Base-by-base conservation (phyloP, 2,113 vertebrate genomes). In the Sinocyclocheilus grahami region DNA sequence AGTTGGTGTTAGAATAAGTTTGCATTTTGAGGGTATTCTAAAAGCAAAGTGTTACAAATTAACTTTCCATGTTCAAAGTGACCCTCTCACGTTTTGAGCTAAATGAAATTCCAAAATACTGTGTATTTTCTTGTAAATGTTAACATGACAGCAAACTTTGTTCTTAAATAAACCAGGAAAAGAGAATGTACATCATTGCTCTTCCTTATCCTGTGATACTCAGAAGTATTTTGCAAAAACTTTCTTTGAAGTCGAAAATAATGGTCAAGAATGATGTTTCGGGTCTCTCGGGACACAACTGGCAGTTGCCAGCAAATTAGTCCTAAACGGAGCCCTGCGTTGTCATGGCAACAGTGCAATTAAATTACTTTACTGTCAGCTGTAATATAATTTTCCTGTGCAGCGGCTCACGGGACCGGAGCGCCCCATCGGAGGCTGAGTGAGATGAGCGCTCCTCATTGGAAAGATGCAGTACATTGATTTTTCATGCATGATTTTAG, bases 331-430 rank as follows among this genome's bases (percentile, higher is more conserved):
- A 97, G 95, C 94, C 93, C 93, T 91, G 69, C 88, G 96, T 97
- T 94, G 95, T 94, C 95, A 97, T 96, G 93, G 96, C 94, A 96
- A 97, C 96, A 92, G 90, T 84, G 93, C 95, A 95, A 96, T 97
- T 96, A 96, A 96, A 96, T 96, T 95, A 97, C 95, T 95, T 96
- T 94, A 93, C 95, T 96, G 96, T 96, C 96, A 95, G 95, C 95
- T 95, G 94, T 95, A 94, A 96, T 96, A 95, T 94, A 93, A 95
- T 95, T 96, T 96, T 95, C 93, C 92, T 93, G 95, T 94, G 95
- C 93, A 93, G 94, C 94, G 94, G 93, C 96, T 95, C 94, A 79
- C 90, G 95, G 95, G 96, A 95, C 87, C 82, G 87, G 84, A 93
- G 94, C 92, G 95, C 95, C 93, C 91, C 90, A 95, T 93, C 91